Conservation (phyloP, 2,888 invertebrate genomes). For the Eucriotettix oculatus region DNA sequence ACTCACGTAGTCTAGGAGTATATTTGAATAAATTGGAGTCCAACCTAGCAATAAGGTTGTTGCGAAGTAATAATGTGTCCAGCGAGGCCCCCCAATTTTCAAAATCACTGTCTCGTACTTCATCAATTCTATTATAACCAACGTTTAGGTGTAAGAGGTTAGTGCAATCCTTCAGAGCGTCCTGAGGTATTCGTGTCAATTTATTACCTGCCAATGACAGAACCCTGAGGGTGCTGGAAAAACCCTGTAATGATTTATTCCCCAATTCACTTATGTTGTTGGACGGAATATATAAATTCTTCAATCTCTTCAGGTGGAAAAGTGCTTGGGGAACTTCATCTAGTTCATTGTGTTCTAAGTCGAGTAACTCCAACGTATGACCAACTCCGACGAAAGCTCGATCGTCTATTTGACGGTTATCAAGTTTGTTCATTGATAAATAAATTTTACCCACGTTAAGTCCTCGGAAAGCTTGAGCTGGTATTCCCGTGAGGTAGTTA, state of each 20-base stretch:
- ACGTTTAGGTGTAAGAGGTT: slow-evolving; percentile 22
- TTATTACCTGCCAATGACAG: slow-evolving; percentile 17
- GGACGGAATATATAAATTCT: slow-evolving; percentile 17
- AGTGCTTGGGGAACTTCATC: slow-evolving; percentile 15
- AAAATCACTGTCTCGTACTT: slow-evolving; percentile 10
- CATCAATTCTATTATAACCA: slow-evolving; percentile 21
- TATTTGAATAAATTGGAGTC: slow-evolving; percentile 20
- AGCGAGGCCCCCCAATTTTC: slow-evolving; percentile 19
- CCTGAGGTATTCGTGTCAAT: slow-evolving; percentile 16
- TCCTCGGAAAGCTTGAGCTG: slow-evolving; percentile 20
- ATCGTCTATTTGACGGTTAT: slow-evolving; percentile 15
- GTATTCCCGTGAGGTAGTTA: slow-evolving; percentile 21
- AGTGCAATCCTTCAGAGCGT: slow-evolving; percentile 17
- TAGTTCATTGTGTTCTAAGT: slow-evolving; percentile 17
- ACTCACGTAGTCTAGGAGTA: slow-evolving; percentile 24
- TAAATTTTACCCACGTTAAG: slow-evolving; percentile 21
- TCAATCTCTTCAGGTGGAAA: slow-evolving; percentile 15
- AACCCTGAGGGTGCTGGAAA: slow-evolving; percentile 16
- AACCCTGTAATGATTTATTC: slow-evolving; percentile 17
- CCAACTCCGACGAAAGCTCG: slow-evolving; percentile 19
- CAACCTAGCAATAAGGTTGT: slow-evolving; percentile 20
- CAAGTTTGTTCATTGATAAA: slow-evolving; percentile 16
- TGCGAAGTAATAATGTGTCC: slow-evolving; percentile 21
- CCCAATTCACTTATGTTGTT: slow-evolving; percentile 17
- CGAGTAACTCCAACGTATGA: slow-evolving; percentile 17